Conservation (phyloP, 2,113 vertebrate species). For the Rynchops niger region DNA sequence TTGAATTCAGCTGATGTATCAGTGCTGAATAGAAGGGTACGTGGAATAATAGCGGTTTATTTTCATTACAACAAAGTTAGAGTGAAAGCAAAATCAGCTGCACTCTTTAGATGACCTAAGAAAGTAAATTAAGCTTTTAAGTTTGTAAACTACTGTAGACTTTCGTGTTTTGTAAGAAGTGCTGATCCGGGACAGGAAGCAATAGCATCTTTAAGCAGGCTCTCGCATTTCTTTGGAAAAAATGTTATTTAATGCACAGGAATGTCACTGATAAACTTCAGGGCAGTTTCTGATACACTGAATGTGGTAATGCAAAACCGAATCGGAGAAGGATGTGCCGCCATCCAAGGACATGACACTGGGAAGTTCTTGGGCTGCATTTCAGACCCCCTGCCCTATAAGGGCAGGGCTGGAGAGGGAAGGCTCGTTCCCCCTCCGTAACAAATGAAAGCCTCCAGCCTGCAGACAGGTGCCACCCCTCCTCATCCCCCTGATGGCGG, state of each 20-base stretch:
- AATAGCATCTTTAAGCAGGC: not conserved
- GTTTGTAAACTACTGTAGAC: not conserved
- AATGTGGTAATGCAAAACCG: not conserved
- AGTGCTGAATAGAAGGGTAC: not conserved
- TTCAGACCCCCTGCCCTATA: not conserved
- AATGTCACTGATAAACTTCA: not conserved
- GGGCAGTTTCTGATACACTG: not conserved
- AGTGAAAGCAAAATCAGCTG: not conserved
- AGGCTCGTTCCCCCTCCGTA: accelerated
- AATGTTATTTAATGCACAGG: accelerated
- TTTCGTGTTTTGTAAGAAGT: not conserved
- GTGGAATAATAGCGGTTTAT: not conserved
- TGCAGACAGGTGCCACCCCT: accelerated
- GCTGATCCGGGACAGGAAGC: not conserved
- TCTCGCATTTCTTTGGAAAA: not conserved
- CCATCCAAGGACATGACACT: not conserved
- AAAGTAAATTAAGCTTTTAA: not conserved
- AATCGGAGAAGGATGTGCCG: not conserved
- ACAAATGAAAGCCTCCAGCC: accelerated
- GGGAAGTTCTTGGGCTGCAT: not conserved
- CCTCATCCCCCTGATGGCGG: accelerated
- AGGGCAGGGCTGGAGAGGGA: not conserved
- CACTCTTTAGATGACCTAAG: not conserved
- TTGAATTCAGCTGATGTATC: not conserved
- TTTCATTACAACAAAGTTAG: not conserved